phyloP scores from a whole-genome alignment of 1,140 invertebrate genomes.

The Hydropsyche tenuis region DNA sequence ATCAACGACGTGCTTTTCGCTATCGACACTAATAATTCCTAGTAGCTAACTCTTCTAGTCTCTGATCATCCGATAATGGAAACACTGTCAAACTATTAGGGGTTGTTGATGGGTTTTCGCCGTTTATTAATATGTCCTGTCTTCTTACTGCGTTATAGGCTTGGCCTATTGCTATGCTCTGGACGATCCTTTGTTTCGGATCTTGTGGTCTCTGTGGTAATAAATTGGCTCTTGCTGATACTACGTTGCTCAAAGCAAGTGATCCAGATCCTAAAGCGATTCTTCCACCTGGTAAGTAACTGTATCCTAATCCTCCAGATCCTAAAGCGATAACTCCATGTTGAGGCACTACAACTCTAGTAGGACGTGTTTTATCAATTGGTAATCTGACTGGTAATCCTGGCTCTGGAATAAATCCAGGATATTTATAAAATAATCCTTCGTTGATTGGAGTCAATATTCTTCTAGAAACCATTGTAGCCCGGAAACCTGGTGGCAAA shows the following conservation, averaged over 20 bases:
- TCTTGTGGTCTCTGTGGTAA: conserved; percentile 1
- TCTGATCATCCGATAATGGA: conserved; percentile 32
- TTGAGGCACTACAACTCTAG: conserved; percentile 41
- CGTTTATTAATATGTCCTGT: neutral
- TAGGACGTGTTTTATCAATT: conserved; percentile 30
- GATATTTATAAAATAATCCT: conserved; percentile 34
- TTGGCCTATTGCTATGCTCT: neutral
- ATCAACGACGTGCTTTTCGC: conserved; percentile 2
- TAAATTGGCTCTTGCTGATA: conserved; percentile 15
- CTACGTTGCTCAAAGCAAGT: conserved; percentile 25
- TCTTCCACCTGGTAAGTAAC: conserved; percentile 37
- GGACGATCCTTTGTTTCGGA: neutral
- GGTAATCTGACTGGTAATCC: conserved; percentile 31
- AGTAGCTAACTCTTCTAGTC: neutral
- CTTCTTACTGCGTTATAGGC: neutral
- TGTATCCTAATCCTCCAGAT: conserved; percentile 43
- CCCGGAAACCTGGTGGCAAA: conserved; percentile 18
- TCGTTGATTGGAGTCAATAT: conserved; percentile 30
- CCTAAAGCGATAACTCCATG: conserved; percentile 40
- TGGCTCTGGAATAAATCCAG: conserved; percentile 29
- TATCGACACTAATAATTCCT: neutral
- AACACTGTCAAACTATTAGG: conserved; percentile 36
- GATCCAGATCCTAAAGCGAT: conserved; percentile 39
- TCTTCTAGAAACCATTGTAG: conserved; percentile 31
- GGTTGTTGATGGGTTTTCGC: neutral